Base-by-base conservation (phyloP, 2,113 vertebrate genomes). In the Oceanodroma tethys region DNA sequence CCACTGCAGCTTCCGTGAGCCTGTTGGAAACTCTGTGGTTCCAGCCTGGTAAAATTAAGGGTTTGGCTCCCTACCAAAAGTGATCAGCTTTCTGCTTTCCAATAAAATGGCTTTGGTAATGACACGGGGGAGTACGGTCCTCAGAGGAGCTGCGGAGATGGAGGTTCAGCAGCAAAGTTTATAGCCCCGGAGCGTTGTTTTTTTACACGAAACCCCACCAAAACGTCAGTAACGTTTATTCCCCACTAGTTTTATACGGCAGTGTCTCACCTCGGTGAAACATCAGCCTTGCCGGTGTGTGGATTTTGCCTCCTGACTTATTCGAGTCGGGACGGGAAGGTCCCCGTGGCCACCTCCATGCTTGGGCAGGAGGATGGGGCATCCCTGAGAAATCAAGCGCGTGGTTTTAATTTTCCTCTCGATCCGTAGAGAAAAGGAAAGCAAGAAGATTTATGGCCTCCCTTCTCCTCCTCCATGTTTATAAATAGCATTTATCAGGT, bases 341-440 rank as follows among this genome's bases (percentile, higher is more conserved):
- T 48, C 86, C 73, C 52, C 50, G 16, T 0, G 0, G 90, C 40
- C 81, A 60, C 38, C 43, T 68, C 68, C 2, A 2, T 45, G 63
- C 79, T 70, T 9, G 16, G 90, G 34, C 79, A 89, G 80, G 91
- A 81, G 87, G 62, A 90, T 2, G 66, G 82, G 76, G 53, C 72
- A 90, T 59, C 83, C 76, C 62, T 55, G 71, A 80, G 84, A 83
- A 84, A 83, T 68, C 13, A 47, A 62, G 27, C 42, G 3, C 53
- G 21, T 97, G 98, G 97, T 98, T 98, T 98, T 97, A 92, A 98
- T 99, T 98, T 98, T 98, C 97, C 96, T 98, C 97, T 96, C 72
- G 32, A 98, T 96, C 95, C 2, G 0, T 21, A 91, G 58, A 94
- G 86, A 62, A 97, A 98, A 97, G 97, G 97, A 95, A 98, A 96